Conservation (phyloP, 2,888 invertebrate genomes). For the Elmis aenea region DNA sequence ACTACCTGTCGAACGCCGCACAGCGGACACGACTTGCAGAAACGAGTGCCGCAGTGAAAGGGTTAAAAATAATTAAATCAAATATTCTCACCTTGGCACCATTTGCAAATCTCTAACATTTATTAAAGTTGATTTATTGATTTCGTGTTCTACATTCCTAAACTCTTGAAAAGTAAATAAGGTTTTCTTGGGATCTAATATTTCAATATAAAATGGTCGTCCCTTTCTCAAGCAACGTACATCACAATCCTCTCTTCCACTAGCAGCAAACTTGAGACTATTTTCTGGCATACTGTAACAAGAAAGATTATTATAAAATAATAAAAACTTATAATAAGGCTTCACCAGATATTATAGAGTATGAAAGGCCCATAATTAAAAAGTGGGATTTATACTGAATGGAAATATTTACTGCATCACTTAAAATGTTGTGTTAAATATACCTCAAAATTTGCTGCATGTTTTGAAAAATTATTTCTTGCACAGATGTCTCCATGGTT, state of each 20-base stretch:
- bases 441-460: conserved; percentile 59
- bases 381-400: conserved; percentile 8
- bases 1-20: no score
- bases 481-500: conserved; percentile 81
- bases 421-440: conserved; percentile 43
- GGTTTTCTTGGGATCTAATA: conserved; percentile 61
- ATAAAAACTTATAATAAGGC: not conserved
- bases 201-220: conserved; percentile 88
- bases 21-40: no score
- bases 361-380: conserved; percentile 2
- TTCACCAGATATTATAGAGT: not conserved
- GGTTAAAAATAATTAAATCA: no score
- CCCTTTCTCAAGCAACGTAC: conserved; percentile 90
- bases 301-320: no score
- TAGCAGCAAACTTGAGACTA: conserved; percentile 70
- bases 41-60: no score
- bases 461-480: conserved; percentile 75
- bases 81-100: conserved; percentile 58
- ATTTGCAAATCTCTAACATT: conserved; percentile 61
- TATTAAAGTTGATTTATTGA: conserved; percentile 54
- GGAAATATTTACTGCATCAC: conserved; percentile 49
- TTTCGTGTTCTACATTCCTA: conserved; percentile 52
- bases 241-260: conserved; percentile 96
- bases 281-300: conserved; percentile 25
- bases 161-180: conserved; percentile 51